Evolutionary conservation across 2,888 invertebrate species (phyloP).

Genomic region (Aphidoletes aphidimyza): DNA sequence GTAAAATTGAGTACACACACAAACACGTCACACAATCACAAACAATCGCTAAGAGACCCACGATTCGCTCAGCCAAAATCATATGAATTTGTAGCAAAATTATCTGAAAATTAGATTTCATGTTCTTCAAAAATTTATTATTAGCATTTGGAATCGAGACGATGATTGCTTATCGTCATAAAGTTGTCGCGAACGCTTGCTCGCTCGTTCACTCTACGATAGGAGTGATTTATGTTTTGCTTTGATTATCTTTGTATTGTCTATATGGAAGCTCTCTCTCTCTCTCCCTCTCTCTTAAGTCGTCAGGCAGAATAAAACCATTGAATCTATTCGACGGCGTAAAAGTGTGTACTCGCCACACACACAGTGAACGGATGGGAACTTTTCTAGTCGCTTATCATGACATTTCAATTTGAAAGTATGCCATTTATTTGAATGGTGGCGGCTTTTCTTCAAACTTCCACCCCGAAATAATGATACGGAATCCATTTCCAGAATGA

Average conservation of each 20-base stretch:
- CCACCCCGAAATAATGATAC: neutral
- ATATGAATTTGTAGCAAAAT: neutral
- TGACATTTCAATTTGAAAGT: constrained; percentile 20
- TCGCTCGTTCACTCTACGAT: no score
- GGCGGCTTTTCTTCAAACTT: constrained; percentile 13
- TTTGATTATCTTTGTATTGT: neutral
- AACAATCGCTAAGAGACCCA: neutral
- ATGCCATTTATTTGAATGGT: neutral
- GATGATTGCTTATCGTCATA: constrained; percentile 7
- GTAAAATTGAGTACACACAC: no score
- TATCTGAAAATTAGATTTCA: constrained; percentile 22
- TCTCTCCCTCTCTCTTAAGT: neutral
- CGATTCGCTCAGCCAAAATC: neutral
- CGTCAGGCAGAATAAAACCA: no score
- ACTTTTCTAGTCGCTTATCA: neutral
- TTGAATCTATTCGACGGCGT: no score
- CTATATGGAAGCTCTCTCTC: neutral
- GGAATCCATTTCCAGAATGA: neutral
- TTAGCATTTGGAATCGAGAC: neutral
- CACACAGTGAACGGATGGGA: no score
- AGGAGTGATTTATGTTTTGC: neutral
- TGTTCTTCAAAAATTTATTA: constrained; percentile 29
- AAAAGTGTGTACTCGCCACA: no score
- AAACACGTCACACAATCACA: no score
- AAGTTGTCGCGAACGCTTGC: no score